Percentiles rank a stretch among this genome's conserved stretches.
phyloP scores from a whole-genome alignment of 2,113 vertebrate genomes.

The Pitta sordida region DNA sequence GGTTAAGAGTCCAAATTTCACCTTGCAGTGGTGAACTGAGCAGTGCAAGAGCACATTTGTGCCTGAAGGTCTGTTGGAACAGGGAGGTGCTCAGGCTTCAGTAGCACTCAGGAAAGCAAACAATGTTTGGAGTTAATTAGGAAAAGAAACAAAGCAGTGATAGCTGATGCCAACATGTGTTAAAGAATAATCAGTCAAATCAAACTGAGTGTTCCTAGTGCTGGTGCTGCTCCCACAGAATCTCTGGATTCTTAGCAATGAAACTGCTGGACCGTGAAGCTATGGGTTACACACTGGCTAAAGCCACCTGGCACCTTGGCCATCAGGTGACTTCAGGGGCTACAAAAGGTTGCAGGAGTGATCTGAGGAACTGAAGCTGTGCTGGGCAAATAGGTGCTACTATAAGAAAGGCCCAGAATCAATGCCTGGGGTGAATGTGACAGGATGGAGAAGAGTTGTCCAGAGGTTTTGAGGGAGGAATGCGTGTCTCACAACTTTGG shows the following conservation, averaged over 20 bases:
- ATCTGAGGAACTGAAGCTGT: background rate
- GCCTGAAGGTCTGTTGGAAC: background rate
- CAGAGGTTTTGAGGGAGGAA: background rate
- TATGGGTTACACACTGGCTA: background rate
- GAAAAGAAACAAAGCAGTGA: background rate
- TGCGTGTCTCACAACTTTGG: rapidly evolving
- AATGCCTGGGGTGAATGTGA: background rate
- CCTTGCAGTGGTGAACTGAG: background rate
- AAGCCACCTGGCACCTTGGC: background rate
- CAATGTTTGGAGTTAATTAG: background rate
- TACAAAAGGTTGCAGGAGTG: background rate
- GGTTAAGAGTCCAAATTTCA: background rate
- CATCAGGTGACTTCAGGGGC: rapidly evolving
- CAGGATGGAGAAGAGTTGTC: background rate
- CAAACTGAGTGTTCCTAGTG: rapidly evolving
- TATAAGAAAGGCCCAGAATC: background rate
- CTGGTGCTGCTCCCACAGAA: rapidly evolving
- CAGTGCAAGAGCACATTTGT: background rate
- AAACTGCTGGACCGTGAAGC: background rate
- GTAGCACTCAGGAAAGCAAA: background rate
- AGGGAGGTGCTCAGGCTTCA: background rate
- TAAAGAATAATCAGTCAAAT: background rate
- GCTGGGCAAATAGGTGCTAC: background rate
- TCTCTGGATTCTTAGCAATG: background rate
- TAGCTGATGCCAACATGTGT: background rate